phyloP scores from a whole-genome alignment of 2,113 vertebrate species.

The Datnioides undecimradiatus region DNA sequence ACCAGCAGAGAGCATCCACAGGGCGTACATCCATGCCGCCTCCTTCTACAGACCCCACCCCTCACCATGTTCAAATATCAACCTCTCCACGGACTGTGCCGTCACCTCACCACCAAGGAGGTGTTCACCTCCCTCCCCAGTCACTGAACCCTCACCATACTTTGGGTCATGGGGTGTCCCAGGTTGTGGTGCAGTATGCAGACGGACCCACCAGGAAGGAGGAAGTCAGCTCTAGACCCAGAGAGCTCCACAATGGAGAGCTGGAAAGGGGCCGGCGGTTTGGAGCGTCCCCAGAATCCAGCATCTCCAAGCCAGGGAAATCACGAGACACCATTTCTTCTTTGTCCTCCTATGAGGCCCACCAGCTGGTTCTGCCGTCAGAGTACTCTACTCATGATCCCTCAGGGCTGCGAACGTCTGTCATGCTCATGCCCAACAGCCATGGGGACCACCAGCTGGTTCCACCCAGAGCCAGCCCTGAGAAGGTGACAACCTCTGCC shows the following conservation, averaged over 20 bases:
- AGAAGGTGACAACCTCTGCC: constrained; percentile 85
- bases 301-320: constrained; percentile 72
- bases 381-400: constrained; percentile 89
- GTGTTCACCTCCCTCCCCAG: constrained; percentile 80
- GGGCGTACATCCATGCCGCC: constrained; percentile 87
- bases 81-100: constrained; percentile 86
- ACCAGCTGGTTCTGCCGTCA: constrained; percentile 88
- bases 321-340: constrained; percentile 67
- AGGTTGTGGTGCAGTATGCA: constrained; percentile 91
- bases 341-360: constrained; percentile 88
- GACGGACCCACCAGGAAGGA: constrained; percentile 88
- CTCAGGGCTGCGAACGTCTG: constrained; percentile 88
- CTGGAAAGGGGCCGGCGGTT: constrained; percentile 89
- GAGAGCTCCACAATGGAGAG: constrained; percentile 94
- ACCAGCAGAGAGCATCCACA: constrained; percentile 84
- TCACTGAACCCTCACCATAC: constrained; percentile 91
- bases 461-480: constrained; percentile 83
- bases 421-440: constrained; percentile 95
- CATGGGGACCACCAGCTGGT: constrained; percentile 81
- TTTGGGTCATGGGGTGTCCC: constrained; percentile 89
- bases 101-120: constrained; percentile 85
- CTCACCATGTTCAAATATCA: constrained; percentile 83
- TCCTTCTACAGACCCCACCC: constrained; percentile 84
- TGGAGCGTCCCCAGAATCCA: constrained; percentile 72
- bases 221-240: constrained; percentile 81